Percentiles rank a stretch among this genome's conserved stretches.
These are phyloP conservation scores for Luffia ferchaultella DNA, from an alignment of 2,888 invertebrate species.

Conservation along the genomic window DNA sequence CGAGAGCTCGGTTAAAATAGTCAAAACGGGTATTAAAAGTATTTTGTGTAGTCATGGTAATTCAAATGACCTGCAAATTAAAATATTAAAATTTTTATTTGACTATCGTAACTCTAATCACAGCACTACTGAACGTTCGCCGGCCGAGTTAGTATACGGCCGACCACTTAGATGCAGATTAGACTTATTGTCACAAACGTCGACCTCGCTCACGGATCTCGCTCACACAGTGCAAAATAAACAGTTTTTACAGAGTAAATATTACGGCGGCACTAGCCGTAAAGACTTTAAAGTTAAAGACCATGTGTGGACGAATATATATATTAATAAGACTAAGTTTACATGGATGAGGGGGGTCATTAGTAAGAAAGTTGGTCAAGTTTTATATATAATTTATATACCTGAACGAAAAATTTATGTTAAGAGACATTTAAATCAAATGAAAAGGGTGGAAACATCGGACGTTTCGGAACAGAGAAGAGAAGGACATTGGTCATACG, in stretches of 20 bases:
- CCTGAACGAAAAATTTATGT: background rate
- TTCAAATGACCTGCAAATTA: constrained; percentile 5
- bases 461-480: background rate
- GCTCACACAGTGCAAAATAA: constrained; percentile 7
- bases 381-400: constrained; percentile 7
- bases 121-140: constrained; percentile 13
- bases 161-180: too few relatives aligned
- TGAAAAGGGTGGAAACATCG: background rate
- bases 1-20: constrained; percentile 18
- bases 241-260: constrained; percentile 15
- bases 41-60: constrained; percentile 5
- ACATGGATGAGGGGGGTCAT: constrained; percentile 13
- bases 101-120: constrained; percentile 17
- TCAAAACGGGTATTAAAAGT: constrained; percentile 19
- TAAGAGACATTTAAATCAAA: background rate
- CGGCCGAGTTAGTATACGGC: constrained; percentile 12
- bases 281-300: constrained; percentile 1
- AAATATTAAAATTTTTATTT: constrained; percentile 16
- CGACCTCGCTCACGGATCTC: constrained; percentile 8
- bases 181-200: constrained; percentile 12
- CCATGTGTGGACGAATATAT: constrained; percentile 10
- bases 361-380: constrained; percentile 9
- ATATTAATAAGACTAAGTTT: constrained; percentile 7
- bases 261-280: constrained; percentile 4
- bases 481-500: background rate